Base-by-base conservation (phyloP, 2,113 vertebrate species). In the Brienomyrus brachyistius region DNA sequence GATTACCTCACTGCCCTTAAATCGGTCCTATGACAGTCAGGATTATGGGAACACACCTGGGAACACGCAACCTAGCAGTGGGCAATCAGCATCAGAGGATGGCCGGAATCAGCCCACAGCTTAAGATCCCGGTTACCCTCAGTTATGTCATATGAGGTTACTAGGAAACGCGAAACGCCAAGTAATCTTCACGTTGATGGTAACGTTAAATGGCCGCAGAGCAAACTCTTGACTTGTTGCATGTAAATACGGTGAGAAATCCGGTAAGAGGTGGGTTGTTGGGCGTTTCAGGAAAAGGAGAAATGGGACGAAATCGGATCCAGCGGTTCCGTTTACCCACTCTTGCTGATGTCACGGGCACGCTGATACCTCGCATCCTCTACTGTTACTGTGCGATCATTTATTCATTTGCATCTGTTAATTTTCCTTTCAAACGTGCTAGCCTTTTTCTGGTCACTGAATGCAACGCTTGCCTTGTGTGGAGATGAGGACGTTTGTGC, bases 381-480 rank as follows among this genome's bases (percentile, higher is more conserved):
- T 94, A 94, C 89, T 17, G 92, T 95, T 95, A 94, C 95, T 89
- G 87, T 27, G 4, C 70, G 21, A 95, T 94, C 89, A 94, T 92
- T 96, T 95, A 94, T 95, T 95, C 56, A 95, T 94, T 93, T 92
- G 92, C 92, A 91, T 94, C 92, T 70, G 62, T 70, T 70, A 91
- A 93, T 93, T 88, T 90, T 91, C 89, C 91, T 9, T 90, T 82
- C 51, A 83, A 83, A 88, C 35, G 47, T 66, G n/a, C 89, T 45
- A 35, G 43, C 19, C 27, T 66, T 66, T 56, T 66, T 82, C n/a
- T 66, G 13, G 23, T 87, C 15, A 43, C 88, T 40, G 74, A 43
- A 80, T 35, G 74, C 31, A 8, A 43, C 15, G 35, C 70, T 77
- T 7, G 70, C 70, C 35, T 15, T 77, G 31, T 77, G 70, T 7